A percentile compares a stretch with the other conserved stretches of the same genome.
Evolutionary conservation across 2,888 invertebrate species (phyloP).

Genomic region (Noctua janthina): DNA sequence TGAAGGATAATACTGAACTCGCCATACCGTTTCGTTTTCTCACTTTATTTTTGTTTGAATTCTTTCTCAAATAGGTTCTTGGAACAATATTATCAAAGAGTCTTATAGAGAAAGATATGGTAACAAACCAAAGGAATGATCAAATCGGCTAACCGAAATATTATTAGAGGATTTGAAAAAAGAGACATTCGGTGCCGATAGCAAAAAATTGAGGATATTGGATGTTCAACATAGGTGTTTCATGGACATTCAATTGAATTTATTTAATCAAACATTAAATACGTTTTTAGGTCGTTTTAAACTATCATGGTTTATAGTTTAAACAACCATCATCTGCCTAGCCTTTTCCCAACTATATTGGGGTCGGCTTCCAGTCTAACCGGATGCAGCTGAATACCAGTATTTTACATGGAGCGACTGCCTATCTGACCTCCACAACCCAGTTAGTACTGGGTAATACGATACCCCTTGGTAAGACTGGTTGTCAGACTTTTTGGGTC

Average conservation of each 20-base stretch:
- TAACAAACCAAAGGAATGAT: not conserved
- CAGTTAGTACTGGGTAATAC: no score
- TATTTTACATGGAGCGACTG: no score
- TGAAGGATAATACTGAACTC: slow-evolving; percentile 32
- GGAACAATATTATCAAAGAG: slow-evolving; percentile 17
- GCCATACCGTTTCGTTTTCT: slow-evolving; percentile 19
- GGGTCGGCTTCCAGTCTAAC: no score
- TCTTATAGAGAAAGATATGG: not conserved
- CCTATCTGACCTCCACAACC: no score
- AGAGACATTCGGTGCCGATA: not conserved
- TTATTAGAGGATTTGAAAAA: not conserved
- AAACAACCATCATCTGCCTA: no score
- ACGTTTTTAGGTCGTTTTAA: not conserved
- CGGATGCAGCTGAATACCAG: no score
- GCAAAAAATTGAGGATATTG: not conserved
- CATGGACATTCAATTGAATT: not conserved
- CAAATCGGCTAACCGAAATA: no score
- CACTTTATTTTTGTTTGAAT: slow-evolving; percentile 24
- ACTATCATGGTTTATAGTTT: not conserved
- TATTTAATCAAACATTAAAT: not conserved
- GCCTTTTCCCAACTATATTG: no score
- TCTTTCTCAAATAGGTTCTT: slow-evolving; percentile 2
- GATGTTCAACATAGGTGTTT: not conserved
- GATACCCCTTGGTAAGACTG: no score
- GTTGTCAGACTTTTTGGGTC: no score